Evolutionary conservation across 2,888 invertebrate species (phyloP), one percentile per base, ranked within the genome.

Genomic region (Temnothorax unifasciatus): DNA sequence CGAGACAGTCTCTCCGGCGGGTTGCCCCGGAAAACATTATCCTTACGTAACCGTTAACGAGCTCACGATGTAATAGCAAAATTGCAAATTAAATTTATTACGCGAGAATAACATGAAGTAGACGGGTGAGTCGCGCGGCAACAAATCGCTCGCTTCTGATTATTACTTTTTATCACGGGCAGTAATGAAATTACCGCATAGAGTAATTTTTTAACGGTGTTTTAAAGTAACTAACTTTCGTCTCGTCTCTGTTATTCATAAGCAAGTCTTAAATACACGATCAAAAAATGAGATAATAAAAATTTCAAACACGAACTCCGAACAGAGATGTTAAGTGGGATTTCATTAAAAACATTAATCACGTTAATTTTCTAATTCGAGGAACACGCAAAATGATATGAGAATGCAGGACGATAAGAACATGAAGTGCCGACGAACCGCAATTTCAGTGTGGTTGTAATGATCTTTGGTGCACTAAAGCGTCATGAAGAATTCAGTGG

Each of bases 391-490:
- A 52, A 38, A 50, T 50, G 18, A 64, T 50, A 25, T 9, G 75
- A 18, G 52, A 38, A 38, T 52, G 52, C 13, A 21, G 21, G 9
- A 2, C 13, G 64, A 41, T 52, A 29, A 50, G 21, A 63, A 50
- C 21, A 54, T 38, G 4, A 63, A 38, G 59, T 74, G n/a, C 29
- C 52, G 38, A 25, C 18, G 3, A 38, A 64, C 38, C 52, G 8
- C 25, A 52, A 52, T 76, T 64, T 64, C 64, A 64, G 18, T 18
- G 2, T 25, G 1, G 25, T 15, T 25, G 64, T 63, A 63, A 38
- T 71, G 83, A 83, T 54, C 83, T 69, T 83, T 69, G 77, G 21
- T 59, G 73, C 73, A 73, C 71, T 81, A 81, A 84, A 84, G 57
- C 63, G 57, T 50, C 71, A 84, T 84, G 66, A 79, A 84, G 84